Evolutionary conservation across 2,113 vertebrate genomes (phyloP), one percentile per base, ranked within the genome.

Genomic region (Furnarius figulus): DNA sequence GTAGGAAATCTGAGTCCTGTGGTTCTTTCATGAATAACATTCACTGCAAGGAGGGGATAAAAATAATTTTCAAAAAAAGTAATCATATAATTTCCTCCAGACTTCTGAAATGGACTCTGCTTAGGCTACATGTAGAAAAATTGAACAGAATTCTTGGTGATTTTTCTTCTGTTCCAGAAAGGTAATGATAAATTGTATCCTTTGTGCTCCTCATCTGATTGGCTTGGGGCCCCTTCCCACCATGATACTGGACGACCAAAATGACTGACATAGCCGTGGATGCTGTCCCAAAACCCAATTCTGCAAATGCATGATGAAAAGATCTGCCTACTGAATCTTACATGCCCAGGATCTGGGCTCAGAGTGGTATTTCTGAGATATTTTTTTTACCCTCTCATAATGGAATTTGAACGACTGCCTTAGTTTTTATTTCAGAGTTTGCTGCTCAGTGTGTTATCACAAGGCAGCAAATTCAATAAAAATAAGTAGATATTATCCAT

Each of bases 121-220:
- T 80, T 80, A 88, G 71, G 55, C 27, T 81, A 46, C 47, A 22
- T 0, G 0, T n/a, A 74, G 50, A 33, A 83, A 84, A 90, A 58
- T 77, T 50, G 44, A 85, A 68, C 37, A 39, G 71, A 15, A 33
- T 79, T 93, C 49, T 53, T 79, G 44, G 44, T 91, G 49, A 83
- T 76, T 78, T 75, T 50, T 79, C 40, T 87, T 90, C 49, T 79
- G 30, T 82, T 93, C 71, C 75, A 73, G 58, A 94, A 96, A 67
- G 25, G 35, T 78, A 72, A 27, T 61, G 59, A 80, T 85, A 89
- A 62, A 50, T 78, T 0, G 0, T 65, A 31, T 94, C 42, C 39
- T 78, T 46, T 14, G 2, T 81, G 66, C 30, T 77, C 25, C 40
- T 86, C 35, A 24, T 75, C 74, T 76, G 31, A 25, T 75, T 91